phyloP scores from a whole-genome alignment of 2,888 invertebrate genomes.

The Drosophila mercatorum region DNA sequence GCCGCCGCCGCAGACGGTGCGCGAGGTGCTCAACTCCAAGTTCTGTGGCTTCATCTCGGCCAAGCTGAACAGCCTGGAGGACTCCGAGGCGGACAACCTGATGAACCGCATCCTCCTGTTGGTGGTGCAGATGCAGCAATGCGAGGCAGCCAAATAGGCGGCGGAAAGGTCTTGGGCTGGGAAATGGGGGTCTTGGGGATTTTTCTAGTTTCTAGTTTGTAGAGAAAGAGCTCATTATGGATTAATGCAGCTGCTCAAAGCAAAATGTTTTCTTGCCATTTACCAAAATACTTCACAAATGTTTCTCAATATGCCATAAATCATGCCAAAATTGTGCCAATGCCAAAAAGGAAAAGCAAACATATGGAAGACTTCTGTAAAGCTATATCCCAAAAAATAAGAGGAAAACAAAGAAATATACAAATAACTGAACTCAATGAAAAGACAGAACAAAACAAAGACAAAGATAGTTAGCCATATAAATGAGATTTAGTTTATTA shows the following conservation, averaged over 20 bases:
- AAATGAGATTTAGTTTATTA: constrained; percentile 61
- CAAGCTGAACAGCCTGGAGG: constrained; percentile 83
- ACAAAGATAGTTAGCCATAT: constrained; percentile 60
- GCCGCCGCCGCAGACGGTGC: constrained; percentile 82
- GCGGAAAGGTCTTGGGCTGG: not conserved
- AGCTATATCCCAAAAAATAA: constrained; percentile 45
- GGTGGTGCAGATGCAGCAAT: constrained; percentile 81
- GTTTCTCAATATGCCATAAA: constrained; percentile 50
- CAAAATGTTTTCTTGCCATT: constrained; percentile 48
- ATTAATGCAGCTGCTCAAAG: constrained; percentile 64
- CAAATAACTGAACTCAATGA: constrained; percentile 34
- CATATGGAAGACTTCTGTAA: constrained; percentile 34
- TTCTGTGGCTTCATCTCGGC: constrained; percentile 84
- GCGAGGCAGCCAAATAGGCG: constrained; percentile 58
- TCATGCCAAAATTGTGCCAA: constrained; percentile 80
- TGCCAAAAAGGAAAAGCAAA: constrained; percentile 65
- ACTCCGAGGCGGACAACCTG: constrained; percentile 83
- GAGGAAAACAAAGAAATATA: not conserved
- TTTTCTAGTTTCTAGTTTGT: constrained; percentile 23
- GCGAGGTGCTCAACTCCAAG: constrained; percentile 82
- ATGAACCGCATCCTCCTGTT: constrained; percentile 83
- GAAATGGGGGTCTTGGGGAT: not conserved
- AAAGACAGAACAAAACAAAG: constrained; percentile 51
- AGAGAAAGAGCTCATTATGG: constrained; percentile 51
- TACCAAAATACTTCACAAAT: constrained; percentile 9